Conservation (phyloP, 2,797 vertebrate genomes). For the Amniataba percoides region DNA sequence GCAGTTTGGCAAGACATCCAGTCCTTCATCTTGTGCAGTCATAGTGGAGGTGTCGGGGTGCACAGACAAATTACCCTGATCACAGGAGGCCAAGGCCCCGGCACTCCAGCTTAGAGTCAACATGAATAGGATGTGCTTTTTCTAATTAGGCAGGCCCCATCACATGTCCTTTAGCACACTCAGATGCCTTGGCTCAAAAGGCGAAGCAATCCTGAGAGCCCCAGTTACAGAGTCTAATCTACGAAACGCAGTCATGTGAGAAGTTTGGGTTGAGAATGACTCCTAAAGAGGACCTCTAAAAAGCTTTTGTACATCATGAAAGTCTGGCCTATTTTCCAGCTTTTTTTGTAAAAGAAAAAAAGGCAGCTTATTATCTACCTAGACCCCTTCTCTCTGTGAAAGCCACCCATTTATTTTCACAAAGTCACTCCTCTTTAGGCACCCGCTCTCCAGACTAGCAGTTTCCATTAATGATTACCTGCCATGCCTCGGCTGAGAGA, state of each 20-base stretch:
- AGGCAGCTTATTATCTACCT: slow-evolving; percentile 42
- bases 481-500: slow-evolving; percentile 57
- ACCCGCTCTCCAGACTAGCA: slow-evolving; percentile 47
- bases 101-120: slow-evolving; percentile 50
- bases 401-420: slow-evolving; percentile 47
- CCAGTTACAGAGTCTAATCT: slow-evolving; percentile 58
- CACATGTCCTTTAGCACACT: slow-evolving; percentile 46
- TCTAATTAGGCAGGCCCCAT: slow-evolving; percentile 59
- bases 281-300: slow-evolving; percentile 34
- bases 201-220: slow-evolving; percentile 17
- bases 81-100: slow-evolving; percentile 48
- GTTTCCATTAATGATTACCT: slow-evolving; percentile 77
- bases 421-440: slow-evolving; percentile 53
- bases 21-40: slow-evolving; percentile 49
- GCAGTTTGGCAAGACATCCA: slow-evolving; percentile 30
- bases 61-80: slow-evolving; percentile 68
- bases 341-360: slow-evolving; percentile 16
- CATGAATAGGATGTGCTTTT: slow-evolving; percentile 57
- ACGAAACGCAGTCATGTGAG: slow-evolving; percentile 64
- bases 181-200: slow-evolving; percentile 36
- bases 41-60: slow-evolving; percentile 38
- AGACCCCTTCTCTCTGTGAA: slow-evolving; percentile 19
- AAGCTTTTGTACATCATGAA: slow-evolving; percentile 38
- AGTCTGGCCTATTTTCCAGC: slow-evolving; percentile 21
- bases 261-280: slow-evolving; percentile 38